These are phyloP conservation scores for Ctenoplectra terminalis DNA, from an alignment of 1,140 invertebrate genomes.

Conservation along the genomic window DNA sequence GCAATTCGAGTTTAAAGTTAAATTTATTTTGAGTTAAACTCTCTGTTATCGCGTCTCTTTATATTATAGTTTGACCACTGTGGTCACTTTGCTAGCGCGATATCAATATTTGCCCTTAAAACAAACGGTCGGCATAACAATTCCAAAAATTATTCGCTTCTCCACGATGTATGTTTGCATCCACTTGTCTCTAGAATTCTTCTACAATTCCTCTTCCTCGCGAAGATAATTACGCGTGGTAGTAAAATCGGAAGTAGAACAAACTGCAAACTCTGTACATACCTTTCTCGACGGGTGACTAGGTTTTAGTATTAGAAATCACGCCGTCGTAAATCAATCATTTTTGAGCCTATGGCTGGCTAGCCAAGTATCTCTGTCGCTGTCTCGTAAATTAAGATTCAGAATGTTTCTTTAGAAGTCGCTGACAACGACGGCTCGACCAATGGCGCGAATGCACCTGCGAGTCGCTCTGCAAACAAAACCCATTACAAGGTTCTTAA, in stretches of 20 bases:
- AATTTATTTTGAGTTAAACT: not conserved
- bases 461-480: not conserved
- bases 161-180: too few relatives aligned
- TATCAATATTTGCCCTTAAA: not conserved
- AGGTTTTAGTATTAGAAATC: not conserved
- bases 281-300: not conserved
- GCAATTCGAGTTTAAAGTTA: not conserved
- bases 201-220: not conserved
- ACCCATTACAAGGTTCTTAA: not conserved
- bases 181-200: not conserved
- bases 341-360: not conserved
- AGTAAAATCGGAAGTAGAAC: conserved; percentile 23
- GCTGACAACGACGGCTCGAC: not conserved
- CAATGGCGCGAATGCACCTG: not conserved
- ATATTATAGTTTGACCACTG: not conserved
- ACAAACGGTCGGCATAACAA: not conserved
- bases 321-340: not conserved
- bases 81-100: not conserved
- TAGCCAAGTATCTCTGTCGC: too few relatives aligned
- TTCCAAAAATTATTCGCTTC: not conserved
- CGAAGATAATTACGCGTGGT: not conserved
- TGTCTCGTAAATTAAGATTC: not conserved
- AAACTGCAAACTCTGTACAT: not conserved
- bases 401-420: not conserved
- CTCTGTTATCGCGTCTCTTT: not conserved